These are phyloP conservation scores for Falco concolor DNA, from an alignment of 2,797 vertebrate species.

Conservation along the genomic window DNA sequence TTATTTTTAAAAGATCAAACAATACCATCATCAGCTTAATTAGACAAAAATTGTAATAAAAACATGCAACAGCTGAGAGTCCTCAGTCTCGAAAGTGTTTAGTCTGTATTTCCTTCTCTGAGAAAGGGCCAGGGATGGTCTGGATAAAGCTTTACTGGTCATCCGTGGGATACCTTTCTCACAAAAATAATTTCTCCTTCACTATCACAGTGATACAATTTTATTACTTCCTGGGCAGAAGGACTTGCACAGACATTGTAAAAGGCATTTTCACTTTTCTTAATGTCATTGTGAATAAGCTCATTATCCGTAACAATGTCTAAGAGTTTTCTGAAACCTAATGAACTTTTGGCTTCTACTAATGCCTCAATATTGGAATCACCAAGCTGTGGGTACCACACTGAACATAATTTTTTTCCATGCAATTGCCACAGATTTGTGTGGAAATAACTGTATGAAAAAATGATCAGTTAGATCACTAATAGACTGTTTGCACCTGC, in stretches of 20 bases:
- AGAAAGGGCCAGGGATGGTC: neutral
- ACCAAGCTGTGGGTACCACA: neutral
- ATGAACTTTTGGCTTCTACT: neutral
- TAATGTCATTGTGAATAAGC: neutral
- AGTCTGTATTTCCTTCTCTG: neutral
- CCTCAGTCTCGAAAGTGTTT: neutral
- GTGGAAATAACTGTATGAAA: constrained; percentile 17
- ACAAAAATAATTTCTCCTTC: neutral
- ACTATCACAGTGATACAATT: neutral
- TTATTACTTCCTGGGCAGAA: neutral
- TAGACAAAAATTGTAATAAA: neutral
- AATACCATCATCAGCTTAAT: neutral
- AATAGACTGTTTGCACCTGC: constrained; percentile 24
- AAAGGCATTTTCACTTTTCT: neutral
- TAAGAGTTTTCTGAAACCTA: neutral
- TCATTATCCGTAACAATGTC: neutral
- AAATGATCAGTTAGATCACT: neutral
- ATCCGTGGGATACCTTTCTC: neutral
- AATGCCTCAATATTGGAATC: neutral
- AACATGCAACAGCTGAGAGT: neutral
- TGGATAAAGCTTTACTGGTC: neutral
- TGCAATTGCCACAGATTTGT: neutral
- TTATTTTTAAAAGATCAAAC: neutral
- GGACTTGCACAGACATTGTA: neutral
- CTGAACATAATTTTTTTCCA: neutral